Percentiles rank a stretch among this genome's conserved stretches.
Conservation (phyloP, 2,888 invertebrate genomes). For the Lochmaea capreae region DNA sequence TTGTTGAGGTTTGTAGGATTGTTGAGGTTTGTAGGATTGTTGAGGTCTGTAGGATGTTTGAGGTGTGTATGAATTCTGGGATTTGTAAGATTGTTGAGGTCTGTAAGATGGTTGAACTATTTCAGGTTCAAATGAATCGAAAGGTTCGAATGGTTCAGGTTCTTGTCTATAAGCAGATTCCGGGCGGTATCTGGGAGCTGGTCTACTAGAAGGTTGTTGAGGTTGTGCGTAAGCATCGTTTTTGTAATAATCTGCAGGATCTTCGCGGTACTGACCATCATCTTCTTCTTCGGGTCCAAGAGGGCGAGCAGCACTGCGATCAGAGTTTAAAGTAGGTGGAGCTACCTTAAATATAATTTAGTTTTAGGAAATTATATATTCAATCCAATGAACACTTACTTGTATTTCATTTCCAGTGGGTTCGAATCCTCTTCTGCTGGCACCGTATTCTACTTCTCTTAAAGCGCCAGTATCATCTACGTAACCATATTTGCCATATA, state of each 20-base stretch:
- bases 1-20: no score
- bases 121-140: conserved; percentile 48
- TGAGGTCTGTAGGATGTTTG: conserved; percentile 58
- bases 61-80: no score
- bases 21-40: no score
- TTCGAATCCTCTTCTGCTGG: conserved; percentile 83
- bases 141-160: conserved; percentile 52
- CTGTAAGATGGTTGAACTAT: conserved; percentile 54
- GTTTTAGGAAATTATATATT: background rate
- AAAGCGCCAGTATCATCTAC: conserved; percentile 80
- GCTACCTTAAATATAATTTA: conserved; percentile 69
- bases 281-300: conserved; percentile 77
- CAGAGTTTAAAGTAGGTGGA: conserved; percentile 76
- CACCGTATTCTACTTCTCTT: conserved; percentile 88
- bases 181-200: conserved; percentile 43
- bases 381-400: background rate
- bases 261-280: conserved; percentile 88
- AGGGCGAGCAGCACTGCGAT: conserved; percentile 61
- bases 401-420: conserved; percentile 78
- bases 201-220: conserved; percentile 41
- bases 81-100: conserved; percentile 61
- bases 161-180: conserved; percentile 42
- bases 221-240: conserved; percentile 66
- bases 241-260: conserved; percentile 82
- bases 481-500: conserved; percentile 91